Base-by-base conservation (phyloP, 64 coral and sea anemone species). In the Dendrophyllia cribrosa region DNA sequence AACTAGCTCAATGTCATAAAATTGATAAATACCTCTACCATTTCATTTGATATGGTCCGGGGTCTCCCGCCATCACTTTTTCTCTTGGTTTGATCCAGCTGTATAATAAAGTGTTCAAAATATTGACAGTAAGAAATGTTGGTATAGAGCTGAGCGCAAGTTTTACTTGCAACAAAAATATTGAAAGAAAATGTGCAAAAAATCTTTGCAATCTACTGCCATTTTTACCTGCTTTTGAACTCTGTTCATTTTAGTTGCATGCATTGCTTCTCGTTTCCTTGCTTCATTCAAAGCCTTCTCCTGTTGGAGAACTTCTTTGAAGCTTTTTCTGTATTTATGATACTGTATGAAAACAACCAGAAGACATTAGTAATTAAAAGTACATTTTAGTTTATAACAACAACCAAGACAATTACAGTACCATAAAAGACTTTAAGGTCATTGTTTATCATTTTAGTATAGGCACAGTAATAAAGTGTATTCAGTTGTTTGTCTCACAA, bases 261-360 rank as follows among this genome's bases (percentile, higher is more conserved):
- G 89, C 8, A 64, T 17, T 3, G 89, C 75, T 67, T 96, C 91
- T 14, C 70, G 86, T 50, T 93, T 96, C 76, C 95, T 86, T 70
- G 93, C 66, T 69, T 96, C 95, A 96, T 96, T 87, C 16, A 96
- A 51, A 50, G 61, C 87, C 65, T 67, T 89, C 64, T 96, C 95
- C 59, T 96, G 79, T 10, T 82, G 81, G 22, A 96, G 79, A 17
- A 96, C 59, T 26, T 93, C 95, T 51, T 97, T 97, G 88, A 97
- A 97, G 91, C 74, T 84, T 58, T 53, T 65, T 67, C 92, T 86
- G 10, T 94, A 94, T 43, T 80, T 44, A n/a, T 59, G 21, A 56
- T 87, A 88, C 95, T 96, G 53, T 19, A 77, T 47, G 7, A 48
- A 9, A 13, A 44, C 21, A 9, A 52, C 19, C 17, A 7, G 23